Percentiles rank a stretch among this genome's conserved stretches.
Evolutionary conservation across 2,113 vertebrate species (phyloP).

Genomic region (Setophaga petechia): DNA sequence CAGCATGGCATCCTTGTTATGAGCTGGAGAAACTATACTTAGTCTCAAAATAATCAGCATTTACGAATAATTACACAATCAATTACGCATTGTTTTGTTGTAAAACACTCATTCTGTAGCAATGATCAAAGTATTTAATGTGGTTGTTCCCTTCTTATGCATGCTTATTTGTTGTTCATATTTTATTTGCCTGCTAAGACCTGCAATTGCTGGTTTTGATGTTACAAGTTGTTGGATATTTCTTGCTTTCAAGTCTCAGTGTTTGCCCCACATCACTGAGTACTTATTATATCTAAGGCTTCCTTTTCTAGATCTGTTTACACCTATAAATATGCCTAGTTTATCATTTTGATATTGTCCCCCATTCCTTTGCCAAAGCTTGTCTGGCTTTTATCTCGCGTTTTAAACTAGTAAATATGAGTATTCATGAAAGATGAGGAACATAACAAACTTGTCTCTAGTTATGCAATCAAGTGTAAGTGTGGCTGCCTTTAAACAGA

Average conservation of each 20-base stretch:
- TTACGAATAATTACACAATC: background rate
- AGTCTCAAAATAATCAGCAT: background rate
- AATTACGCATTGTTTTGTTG: background rate
- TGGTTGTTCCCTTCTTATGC: background rate
- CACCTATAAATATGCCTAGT: background rate
- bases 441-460: constrained; percentile 27
- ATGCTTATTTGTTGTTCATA: constrained; percentile 8
- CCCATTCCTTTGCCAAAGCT: background rate
- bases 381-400: background rate
- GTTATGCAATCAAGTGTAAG: constrained; percentile 10
- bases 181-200: constrained; percentile 27
- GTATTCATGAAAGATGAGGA: background rate
- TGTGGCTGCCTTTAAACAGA: constrained; percentile 20
- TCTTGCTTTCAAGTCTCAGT: constrained; percentile 35
- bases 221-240: constrained; percentile 43
- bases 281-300: constrained; percentile 1
- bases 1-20: background rate
- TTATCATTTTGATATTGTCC: constrained; percentile 30
- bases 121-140: background rate
- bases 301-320: constrained; percentile 43
- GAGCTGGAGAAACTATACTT: background rate
- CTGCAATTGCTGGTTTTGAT: constrained; percentile 16
- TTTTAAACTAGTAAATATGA: constrained; percentile 38
- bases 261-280: background rate
- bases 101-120: background rate